Base-by-base conservation (phyloP, 2,113 vertebrate genomes). In the Triplophysa siluroides region DNA sequence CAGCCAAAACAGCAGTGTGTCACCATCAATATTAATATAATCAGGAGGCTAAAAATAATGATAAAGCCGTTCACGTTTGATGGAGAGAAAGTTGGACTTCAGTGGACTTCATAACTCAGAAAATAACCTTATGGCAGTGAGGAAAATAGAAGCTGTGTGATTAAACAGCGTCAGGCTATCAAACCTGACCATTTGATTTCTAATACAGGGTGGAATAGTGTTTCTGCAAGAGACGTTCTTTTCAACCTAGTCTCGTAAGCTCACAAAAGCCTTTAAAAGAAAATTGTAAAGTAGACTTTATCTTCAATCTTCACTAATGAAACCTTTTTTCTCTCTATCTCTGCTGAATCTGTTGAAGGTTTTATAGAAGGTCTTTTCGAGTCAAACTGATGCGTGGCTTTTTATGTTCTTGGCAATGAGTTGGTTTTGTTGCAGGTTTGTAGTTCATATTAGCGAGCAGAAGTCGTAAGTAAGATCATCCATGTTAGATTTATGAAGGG, bases 1-100 rank as follows among this genome's bases (percentile, higher is more conserved):
- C 83, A 47, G 65, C 23, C 63, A 78, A 82, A 78, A 52, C 73
- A 67, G 19, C 52, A 56, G 66, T 45, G 65, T 83, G 60, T 63
- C 73, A 38, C 43, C 64, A 76, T 67, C 70, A 73, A 76, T 81
- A 76, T 83, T 79, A 47, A 76, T 81, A 65, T 24, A 76, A 66
- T 43, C 65, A 52, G 58, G 19, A 16, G 38, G 38, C 76, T 21
- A 56, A 45, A 78, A 66, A 54, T 58, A 78, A 67, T 54, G 58
- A 47, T 63, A 26, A 24, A 19, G 72, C 12, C 33, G 1, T 66
- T 50, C 8, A 12, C 14, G 23, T 47, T 79, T 29, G 77, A 56
- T 61, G 23, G 21, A 61, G 60, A 19, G 38, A 47, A 23, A 24
- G 21, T 16, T 7, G 43, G 16, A 12, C 43, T 50, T 69, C 12